Evolutionary conservation across 2,797 vertebrate genomes (phyloP), one percentile per base, ranked within the genome.

Genomic region (Podarcis siculus): DNA sequence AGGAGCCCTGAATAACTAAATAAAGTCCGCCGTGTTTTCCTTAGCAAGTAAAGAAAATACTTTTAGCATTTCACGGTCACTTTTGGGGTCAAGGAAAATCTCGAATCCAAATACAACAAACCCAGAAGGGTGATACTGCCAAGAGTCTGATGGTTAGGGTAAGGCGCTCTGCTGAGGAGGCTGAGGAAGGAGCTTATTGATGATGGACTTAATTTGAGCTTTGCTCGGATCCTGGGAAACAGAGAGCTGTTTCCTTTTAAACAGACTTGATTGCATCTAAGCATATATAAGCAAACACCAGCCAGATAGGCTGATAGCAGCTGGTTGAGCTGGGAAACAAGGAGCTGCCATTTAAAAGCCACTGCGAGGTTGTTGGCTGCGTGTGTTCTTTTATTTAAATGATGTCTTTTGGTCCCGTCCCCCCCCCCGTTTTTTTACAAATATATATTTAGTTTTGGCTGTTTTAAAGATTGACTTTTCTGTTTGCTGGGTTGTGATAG

Each of bases 1-100:
- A 94, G 94, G 90, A 92, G 94, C 86, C 94, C 94, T 92, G 25
- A 92, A 94, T 93, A 94, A 94, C 94, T 94, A 93, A 95, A 93
- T 94, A 93, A 95, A 95, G 92, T 86, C 88, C 86, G 90, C 94
- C 92, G 93, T 97, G 94, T 95, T 96, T 96, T 95, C 94, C 96
- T 96, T 95, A 93, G 92, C 92, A 93, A 96, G 95, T 94, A 96
- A 97, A 97, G 95, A 97, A 97, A 97, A 96, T 94, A 97, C 95
- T 95, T 96, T 92, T 93, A 96, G 93, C 90, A 27, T 95, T 96
- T 96, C 95, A 96, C 94, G 92, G 94, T 94, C 93, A 96, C 94
- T 96, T 97, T 32, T 89, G 94, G 95, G 95, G 93, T 96, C 93
- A 95, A 92, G 87, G 92, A 92, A 92, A 96, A 89, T 89, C 92